Evolutionary conservation across 2,113 vertebrate genomes (phyloP), one percentile per base, ranked within the genome.

Genomic region (Bolborhynchus lineola): DNA sequence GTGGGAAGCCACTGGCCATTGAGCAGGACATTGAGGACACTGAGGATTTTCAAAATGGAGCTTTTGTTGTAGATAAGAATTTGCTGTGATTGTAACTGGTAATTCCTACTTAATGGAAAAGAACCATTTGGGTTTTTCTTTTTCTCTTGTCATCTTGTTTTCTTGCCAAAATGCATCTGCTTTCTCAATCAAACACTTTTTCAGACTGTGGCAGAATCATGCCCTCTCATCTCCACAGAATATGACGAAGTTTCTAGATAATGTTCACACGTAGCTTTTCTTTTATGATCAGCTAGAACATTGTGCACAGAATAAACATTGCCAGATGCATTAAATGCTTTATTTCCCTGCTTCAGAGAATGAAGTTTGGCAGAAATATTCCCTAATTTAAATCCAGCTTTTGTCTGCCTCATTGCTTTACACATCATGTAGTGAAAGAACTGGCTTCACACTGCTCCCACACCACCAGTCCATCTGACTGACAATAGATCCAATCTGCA

Each of bases 371-470:
- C 93, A 95, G 86, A 95, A 96, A 97, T 94, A 92, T 82, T 92
- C 93, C 86, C 82, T 83, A 81, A 95, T 95, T 97, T 94, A 96
- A 95, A 92, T 69, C 86, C 83, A 87, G 88, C 84, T 91, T 96
- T 97, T 96, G 88, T 94, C 83, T 95, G 88, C 91, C 88, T 96
- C 88, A 82, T 93, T 94, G 92, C 94, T 92, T 94, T 95, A 95
- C 90, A 78, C 93, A 95, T 83, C 88, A 96, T 94, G 86, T 93
- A 93, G 88, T 74, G 88, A 96, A 94, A 92, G 91, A 97, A 94
- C 96, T 95, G 96, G 96, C 91, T 97, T 96, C 86, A 96, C 91
- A 95, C 86, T 94, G 93, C 91, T 96, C 92, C 92, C 96, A 91
- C 84, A 87, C 84, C 96, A 95, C 88, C 93, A 92, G 95, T 82